These are phyloP conservation scores for Copidosoma aretas DNA, from an alignment of 2,888 invertebrate genomes.

Conservation along the genomic window DNA sequence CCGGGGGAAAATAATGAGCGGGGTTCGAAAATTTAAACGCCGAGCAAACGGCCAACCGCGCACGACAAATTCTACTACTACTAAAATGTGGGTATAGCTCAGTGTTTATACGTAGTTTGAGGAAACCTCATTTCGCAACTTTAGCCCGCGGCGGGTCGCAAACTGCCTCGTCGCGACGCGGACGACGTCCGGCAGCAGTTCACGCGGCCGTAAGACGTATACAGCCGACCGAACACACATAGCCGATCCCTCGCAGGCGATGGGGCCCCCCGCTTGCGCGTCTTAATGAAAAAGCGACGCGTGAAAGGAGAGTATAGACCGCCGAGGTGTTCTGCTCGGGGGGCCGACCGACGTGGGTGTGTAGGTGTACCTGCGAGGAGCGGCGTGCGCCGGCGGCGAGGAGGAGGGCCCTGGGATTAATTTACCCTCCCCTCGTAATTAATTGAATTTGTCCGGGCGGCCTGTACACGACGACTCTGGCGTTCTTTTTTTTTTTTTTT, in stretches of 20 bases:
- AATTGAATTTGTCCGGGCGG: conserved; percentile 25
- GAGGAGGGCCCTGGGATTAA: conserved; percentile 24
- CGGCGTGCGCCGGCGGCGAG: neutral
- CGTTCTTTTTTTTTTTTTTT: neutral
- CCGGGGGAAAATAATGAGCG: too few relatives aligned
- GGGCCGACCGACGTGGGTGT: neutral
- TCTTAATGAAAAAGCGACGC: conserved; percentile 35
- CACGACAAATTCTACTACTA: too few relatives aligned
- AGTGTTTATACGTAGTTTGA: too few relatives aligned
- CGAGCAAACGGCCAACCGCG: too few relatives aligned
- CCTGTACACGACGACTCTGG: conserved; percentile 9
- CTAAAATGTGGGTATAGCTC: too few relatives aligned
- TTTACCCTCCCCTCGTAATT: conserved; percentile 29
- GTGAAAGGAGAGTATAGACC: conserved; percentile 2
- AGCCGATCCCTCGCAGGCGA: conserved; percentile 12
- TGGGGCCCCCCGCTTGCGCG: conserved; percentile 19
- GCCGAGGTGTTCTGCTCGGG: neutral
- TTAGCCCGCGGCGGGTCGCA: too few relatives aligned
- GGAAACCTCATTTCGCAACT: too few relatives aligned
- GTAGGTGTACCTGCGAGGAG: neutral
- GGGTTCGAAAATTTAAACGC: too few relatives aligned
- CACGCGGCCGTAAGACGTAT: too few relatives aligned
- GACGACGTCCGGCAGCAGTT: too few relatives aligned
- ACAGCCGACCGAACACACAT: too few relatives aligned
- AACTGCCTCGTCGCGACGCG: too few relatives aligned